Conservation (phyloP, 2,797 vertebrate genomes). For the Trichosurus vulpecula region DNA sequence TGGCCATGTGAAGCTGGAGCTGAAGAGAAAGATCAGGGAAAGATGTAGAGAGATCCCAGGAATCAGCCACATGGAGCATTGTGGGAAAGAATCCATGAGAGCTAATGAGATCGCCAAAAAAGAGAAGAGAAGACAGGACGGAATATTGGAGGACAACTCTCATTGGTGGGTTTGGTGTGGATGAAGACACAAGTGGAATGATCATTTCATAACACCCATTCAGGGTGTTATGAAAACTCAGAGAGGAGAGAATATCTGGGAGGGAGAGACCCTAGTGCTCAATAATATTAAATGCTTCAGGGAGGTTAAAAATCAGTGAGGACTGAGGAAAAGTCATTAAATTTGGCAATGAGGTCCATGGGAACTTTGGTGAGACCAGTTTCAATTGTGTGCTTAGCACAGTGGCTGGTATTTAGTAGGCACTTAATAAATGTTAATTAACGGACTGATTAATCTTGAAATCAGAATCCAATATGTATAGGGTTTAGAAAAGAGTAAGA, state of each 20-base stretch:
- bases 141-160: not conserved
- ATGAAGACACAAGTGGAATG: not conserved
- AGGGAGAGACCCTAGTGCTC: not conserved
- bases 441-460: not conserved
- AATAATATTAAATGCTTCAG: not conserved
- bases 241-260: not conserved
- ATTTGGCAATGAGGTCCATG: not conserved
- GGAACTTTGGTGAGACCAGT: not conserved
- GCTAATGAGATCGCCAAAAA: no score
- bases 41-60: no score
- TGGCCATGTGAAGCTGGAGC: not conserved
- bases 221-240: not conserved
- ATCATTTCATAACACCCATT: no score
- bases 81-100: no score
- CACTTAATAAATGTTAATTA: not conserved
- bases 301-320: not conserved
- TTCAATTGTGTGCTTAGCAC: not conserved
- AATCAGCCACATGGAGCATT: not conserved
- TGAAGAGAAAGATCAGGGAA: no score
- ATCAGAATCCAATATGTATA: not conserved
- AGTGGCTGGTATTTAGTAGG: not conserved
- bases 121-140: no score
- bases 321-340: not conserved
- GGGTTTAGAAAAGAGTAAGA: not conserved
- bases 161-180: no score